Evolutionary conservation across 2,888 invertebrate genomes (phyloP).

Genomic region (Oscheius sp.): DNA sequence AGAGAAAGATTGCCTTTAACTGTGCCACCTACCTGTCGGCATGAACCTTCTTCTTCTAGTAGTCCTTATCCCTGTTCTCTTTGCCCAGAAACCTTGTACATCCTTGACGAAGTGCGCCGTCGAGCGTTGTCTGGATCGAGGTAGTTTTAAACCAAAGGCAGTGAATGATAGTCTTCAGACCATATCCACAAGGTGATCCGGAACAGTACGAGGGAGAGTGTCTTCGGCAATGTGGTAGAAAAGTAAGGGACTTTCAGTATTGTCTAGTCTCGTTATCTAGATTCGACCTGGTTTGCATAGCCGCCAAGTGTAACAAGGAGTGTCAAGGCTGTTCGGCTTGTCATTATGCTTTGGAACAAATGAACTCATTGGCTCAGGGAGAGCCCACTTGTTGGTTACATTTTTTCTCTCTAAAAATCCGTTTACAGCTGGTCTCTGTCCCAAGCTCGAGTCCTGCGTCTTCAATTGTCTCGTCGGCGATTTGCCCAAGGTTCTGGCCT

Average conservation of each 20-base stretch:
- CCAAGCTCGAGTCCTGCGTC: conserved; percentile 55
- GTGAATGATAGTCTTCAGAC: conserved; percentile 32
- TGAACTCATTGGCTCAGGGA: conserved; percentile 58
- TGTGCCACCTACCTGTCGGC: conserved; percentile 6
- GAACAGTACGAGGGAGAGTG: conserved; percentile 43
- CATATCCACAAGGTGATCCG: conserved; percentile 40
- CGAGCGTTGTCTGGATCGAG: conserved; percentile 54
- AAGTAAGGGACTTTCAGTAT: conserved; percentile 38
- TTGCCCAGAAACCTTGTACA: conserved; percentile 37
- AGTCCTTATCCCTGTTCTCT: background rate
- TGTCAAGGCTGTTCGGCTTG: conserved; percentile 56
- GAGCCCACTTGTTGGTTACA: conserved; percentile 53
- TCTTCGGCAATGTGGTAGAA: conserved; percentile 53
- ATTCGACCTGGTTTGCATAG: conserved; percentile 62
- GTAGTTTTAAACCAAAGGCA: conserved; percentile 22
- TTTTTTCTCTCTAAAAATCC: background rate
- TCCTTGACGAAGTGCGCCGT: conserved; percentile 55
- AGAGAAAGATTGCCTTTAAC: too few relatives aligned
- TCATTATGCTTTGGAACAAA: conserved; percentile 61
- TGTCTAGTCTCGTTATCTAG: conserved; percentile 29
- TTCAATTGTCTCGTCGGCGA: conserved; percentile 48
- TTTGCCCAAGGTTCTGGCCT: conserved; percentile 39
- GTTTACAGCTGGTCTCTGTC: conserved; percentile 56
- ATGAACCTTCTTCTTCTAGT: conserved; percentile 19
- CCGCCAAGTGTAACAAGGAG: conserved; percentile 57